Base-by-base conservation (phyloP, 2,113 vertebrate genomes). In the Hemibagrus wyckioides region DNA sequence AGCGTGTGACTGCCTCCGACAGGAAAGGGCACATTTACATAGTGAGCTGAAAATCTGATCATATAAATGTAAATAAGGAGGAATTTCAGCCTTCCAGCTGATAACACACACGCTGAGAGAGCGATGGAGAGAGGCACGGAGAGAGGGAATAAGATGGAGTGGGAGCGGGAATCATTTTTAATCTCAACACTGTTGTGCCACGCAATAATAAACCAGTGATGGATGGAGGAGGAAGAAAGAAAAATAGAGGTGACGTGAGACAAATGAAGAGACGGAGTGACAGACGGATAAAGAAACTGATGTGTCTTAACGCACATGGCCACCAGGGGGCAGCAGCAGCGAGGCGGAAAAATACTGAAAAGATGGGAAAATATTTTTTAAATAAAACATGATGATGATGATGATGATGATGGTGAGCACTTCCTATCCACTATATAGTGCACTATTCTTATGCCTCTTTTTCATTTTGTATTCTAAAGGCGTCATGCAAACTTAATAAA, bases 11-110 rank as follows among this genome's bases (percentile, higher is more conserved):
- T 86, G 90, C 90, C 91, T 87, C 87, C 83, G 82, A 4, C n/a
- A 79, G 93, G 91, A 95, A 95, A 96, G 94, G 94, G 93, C 92
- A 94, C 86, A 95, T 95, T 95, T 94, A 91, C 95, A 96, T 96
- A 95, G 79, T 59, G 85, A 93, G 93, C 91, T 90, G 91, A 90
- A 94, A 95, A 94, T 95, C 93, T 93, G 94, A 95, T 94, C 92
- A 95, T 96, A 95, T 96, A 95, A 94, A 96, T 96, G 95, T 95
- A 95, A 95, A 96, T 95, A 95, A 95, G 95, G 91, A 92, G 90
- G 92, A 91, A 93, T 95, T 94, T 94, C 93, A 90, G 93, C 94
- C 92, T 93, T 93, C 92, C 88, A 94, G 92, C 88, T 91, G 93
- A 93, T 94, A 92, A 92, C 86, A 89, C n/a, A 75, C 67, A 69